Percentiles rank a stretch among this genome's conserved stretches.
phyloP scores from a whole-genome alignment of 2,888 invertebrate species.

The Plagiodera versicolora region DNA sequence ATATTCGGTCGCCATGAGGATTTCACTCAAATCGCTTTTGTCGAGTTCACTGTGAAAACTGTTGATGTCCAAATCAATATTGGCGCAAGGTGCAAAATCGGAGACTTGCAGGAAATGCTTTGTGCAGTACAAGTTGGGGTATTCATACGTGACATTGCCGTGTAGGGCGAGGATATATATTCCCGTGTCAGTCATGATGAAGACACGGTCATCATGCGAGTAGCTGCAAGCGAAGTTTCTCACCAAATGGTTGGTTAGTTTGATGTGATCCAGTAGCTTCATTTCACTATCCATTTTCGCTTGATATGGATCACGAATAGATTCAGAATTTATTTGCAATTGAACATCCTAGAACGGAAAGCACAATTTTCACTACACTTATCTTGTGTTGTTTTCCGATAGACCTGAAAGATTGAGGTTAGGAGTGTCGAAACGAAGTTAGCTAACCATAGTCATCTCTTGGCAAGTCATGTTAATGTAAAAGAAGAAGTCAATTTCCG shows the following conservation, averaged over 20 bases:
- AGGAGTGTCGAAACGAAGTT: no score
- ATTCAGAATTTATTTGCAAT: background rate
- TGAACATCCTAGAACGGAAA: no score
- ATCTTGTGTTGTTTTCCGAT: no score
- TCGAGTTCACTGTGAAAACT: conserved; percentile 39
- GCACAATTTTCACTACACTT: no score
- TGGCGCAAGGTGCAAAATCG: conserved; percentile 35
- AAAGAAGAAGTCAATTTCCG: no score
- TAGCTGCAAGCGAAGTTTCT: conserved; percentile 43
- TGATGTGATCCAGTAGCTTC: conserved; percentile 41
- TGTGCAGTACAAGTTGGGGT: conserved; percentile 38
- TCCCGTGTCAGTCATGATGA: conserved; percentile 43
- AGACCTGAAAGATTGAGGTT: no score
- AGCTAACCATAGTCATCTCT: no score
- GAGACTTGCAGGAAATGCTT: conserved; percentile 40
- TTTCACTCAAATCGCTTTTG: conserved; percentile 42
- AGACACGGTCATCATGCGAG: conserved; percentile 46
- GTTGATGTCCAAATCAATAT: conserved; percentile 42
- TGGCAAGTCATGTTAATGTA: no score
- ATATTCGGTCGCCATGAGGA: conserved; percentile 39
- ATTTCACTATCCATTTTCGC: conserved; percentile 34
- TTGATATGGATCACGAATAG: background rate
- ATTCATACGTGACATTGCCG: conserved; percentile 39
- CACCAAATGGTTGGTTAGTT: conserved; percentile 37
- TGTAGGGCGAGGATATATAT: conserved; percentile 44